Base-by-base conservation (phyloP, 2,113 vertebrate species). In the Misgurnus anguillicaudatus region DNA sequence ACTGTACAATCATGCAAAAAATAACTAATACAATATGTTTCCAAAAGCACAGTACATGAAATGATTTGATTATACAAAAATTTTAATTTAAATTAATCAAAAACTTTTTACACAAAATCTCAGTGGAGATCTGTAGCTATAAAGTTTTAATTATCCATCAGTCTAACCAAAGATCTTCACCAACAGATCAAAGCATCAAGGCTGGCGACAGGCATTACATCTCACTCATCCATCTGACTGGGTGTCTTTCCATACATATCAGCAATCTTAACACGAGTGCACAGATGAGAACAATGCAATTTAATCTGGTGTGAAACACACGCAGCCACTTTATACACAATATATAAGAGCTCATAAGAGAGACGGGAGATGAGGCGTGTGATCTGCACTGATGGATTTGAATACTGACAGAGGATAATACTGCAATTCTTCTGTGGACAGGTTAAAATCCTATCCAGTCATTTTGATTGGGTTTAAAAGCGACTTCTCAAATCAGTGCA, bases 261-360 rank as follows among this genome's bases (percentile, higher is more conserved):
- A 71, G 41, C 64, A 61, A 57, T 57, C 57, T n/a, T 31, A 74
- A 64, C 47, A 62, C 63, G 31, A 41, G 74, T 62, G n/a, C 81
- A 67, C 62, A 14, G 47, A 65, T 17, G 21, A 77, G 57, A 64
- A 39, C 61, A 79, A 67, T 9, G 51, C 53, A 24, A 64, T 41
- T 70, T 80, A 78, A 86, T 86, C 81, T 79, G 48, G 57, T 51
- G 66, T 85, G 62, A 57, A 55, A 58, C 69, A 75, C 36, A 72
- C 36, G 61, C 62, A 66, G 64, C 65, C 60, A 82, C 61, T 65
- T 72, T 39, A 70, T 36, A 66, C 51, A 19, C 67, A 57, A 4
- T 5, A 13, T 4, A 51, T 51, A 13, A 51, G 48, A 51, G 9
- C 13, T 11, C 13, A 14, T 1, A 14, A 13, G 48, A 16, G 9